These are phyloP conservation scores for Cryptoprocta ferox DNA, from an alignment of 2,797 vertebrate species.

Conservation along the genomic window DNA sequence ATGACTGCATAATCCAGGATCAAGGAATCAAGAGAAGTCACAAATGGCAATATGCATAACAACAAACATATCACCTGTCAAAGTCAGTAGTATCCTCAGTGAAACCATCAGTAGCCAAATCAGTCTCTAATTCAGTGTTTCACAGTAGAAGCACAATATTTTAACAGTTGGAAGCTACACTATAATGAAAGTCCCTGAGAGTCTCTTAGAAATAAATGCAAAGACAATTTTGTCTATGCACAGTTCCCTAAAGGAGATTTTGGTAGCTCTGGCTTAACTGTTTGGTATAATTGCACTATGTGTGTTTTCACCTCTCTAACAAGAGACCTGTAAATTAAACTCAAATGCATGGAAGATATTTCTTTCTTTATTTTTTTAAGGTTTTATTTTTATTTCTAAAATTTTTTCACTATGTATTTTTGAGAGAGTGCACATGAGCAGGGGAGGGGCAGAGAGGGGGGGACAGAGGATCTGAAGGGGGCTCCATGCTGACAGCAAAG, in stretches of 20 bases:
- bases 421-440: too few relatives aligned
- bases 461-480: too few relatives aligned
- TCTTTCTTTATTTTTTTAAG: not conserved
- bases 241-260: not conserved
- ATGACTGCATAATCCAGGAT: not conserved
- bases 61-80: not conserved
- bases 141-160: not conserved
- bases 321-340: slow-evolving; percentile 18
- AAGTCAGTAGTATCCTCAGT: not conserved
- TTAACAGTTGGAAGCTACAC: not conserved
- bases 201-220: not conserved
- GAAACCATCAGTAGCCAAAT: not conserved
- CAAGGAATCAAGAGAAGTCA: not conserved
- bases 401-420: too few relatives aligned
- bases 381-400: too few relatives aligned
- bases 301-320: slow-evolving; percentile 7
- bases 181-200: not conserved
- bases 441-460: too few relatives aligned
- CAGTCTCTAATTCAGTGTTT: not conserved
- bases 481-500: too few relatives aligned
- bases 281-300: not conserved
- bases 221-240: not conserved
- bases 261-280: not conserved
- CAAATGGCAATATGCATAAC: not conserved
- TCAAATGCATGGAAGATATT: not conserved